Evolutionary conservation across 2,113 vertebrate genomes (phyloP).

Genomic region (Syrmaticus mikado): DNA sequence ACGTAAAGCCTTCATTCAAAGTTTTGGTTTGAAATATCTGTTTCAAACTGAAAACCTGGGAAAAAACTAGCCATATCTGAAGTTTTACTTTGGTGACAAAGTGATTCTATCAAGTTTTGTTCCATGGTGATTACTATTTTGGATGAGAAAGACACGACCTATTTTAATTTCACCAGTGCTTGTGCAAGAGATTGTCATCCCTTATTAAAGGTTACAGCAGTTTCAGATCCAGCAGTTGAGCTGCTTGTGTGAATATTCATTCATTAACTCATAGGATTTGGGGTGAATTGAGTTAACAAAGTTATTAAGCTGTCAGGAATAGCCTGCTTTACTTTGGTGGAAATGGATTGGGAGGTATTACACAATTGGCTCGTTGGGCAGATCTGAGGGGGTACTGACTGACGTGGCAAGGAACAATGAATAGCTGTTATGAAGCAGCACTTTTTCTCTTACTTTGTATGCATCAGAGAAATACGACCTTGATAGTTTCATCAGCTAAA

Average conservation of each 20-base stretch:
- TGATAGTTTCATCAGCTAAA: neutral
- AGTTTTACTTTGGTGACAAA: neutral
- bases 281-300: neutral
- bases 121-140: neutral
- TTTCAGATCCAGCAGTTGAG: neutral
- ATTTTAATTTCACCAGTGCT: neutral
- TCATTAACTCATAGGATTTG: neutral
- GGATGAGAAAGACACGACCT: neutral
- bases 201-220: neutral
- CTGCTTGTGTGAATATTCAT: slow-evolving; percentile 2
- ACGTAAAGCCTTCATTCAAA: neutral
- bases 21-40: neutral
- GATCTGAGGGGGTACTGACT: neutral
- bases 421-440: neutral
- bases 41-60: neutral
- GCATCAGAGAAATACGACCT: neutral
- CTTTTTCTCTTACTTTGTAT: neutral
- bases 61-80: neutral
- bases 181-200: neutral
- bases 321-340: neutral
- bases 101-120: neutral
- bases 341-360: neutral
- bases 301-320: neutral
- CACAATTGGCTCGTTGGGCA: neutral
- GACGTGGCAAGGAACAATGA: fast-evolving